phyloP scores from a whole-genome alignment of 2,797 vertebrate species.

The Mus minutoides region DNA sequence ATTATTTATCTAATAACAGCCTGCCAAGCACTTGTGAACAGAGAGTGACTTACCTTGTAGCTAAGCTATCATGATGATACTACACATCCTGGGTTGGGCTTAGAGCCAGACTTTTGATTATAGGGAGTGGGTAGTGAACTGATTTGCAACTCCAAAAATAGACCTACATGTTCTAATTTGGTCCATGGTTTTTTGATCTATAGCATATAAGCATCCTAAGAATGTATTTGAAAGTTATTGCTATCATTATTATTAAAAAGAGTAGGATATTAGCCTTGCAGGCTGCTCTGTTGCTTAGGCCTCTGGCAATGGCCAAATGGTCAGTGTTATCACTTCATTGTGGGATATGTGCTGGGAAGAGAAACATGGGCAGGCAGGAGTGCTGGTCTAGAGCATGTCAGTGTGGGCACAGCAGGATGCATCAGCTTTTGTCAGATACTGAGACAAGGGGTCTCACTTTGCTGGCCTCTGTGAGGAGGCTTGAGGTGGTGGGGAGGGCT shows the following conservation, averaged over 20 bases:
- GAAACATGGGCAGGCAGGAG: background rate
- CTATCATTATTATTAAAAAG: background rate
- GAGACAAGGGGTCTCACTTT: background rate
- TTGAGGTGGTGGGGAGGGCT: no score
- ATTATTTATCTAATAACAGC: conserved; percentile 21
- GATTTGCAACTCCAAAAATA: background rate
- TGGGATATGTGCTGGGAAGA: background rate
- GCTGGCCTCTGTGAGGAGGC: background rate
- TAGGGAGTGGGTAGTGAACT: background rate
- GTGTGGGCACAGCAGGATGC: conserved; percentile 20
- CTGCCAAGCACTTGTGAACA: background rate
- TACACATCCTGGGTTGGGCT: background rate
- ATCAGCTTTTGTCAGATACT: background rate
- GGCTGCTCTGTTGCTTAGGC: background rate
- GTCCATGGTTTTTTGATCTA: conserved; percentile 40
- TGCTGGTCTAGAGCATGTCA: background rate
- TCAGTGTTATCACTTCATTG: background rate
- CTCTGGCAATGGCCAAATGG: background rate
- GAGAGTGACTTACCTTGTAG: conserved; percentile 43
- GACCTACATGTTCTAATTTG: background rate
- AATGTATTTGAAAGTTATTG: conserved; percentile 36
- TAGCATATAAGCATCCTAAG: background rate
- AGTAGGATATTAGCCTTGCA: background rate
- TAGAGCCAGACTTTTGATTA: background rate
- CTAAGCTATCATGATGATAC: background rate